phyloP scores from a whole-genome alignment of 1,140 invertebrate species.

The Geopemphigus sp. region DNA sequence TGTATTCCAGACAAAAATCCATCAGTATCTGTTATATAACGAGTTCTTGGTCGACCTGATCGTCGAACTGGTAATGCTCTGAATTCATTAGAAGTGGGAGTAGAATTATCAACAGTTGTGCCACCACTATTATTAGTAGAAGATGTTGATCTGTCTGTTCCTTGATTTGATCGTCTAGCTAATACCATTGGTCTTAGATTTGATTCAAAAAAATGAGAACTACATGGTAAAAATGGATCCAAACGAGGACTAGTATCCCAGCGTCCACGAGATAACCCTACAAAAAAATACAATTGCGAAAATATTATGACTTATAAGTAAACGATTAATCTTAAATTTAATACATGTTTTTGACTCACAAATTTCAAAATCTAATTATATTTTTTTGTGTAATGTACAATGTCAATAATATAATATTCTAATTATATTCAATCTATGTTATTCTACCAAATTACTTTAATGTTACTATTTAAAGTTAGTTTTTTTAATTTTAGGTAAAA shows the following conservation, averaged over 20 bases:
- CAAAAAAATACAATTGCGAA: background rate
- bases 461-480: too few species aligned
- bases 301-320: background rate
- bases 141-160: background rate
- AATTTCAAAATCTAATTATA: too few species aligned
- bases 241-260: conserved; percentile 55
- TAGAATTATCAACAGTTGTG: background rate
- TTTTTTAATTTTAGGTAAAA: too few species aligned
- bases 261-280: conserved; percentile 40
- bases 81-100: conserved; percentile 25
- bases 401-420: too few species aligned
- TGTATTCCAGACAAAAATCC: background rate
- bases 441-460: too few species aligned
- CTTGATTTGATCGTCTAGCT: conserved; percentile 6
- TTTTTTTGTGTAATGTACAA: too few species aligned
- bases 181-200: conserved; percentile 37
- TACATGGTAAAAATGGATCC: conserved; percentile 70
- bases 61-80: conserved; percentile 13
- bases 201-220: conserved; percentile 63
- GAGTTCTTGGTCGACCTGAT: background rate
- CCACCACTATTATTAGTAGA: background rate
- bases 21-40: background rate
- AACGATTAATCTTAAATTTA: too few species aligned
- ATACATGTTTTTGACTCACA: too few species aligned
- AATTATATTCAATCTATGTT: too few species aligned